Conservation (phyloP, 1,140 invertebrate genomes). For the Euschistus heros region DNA sequence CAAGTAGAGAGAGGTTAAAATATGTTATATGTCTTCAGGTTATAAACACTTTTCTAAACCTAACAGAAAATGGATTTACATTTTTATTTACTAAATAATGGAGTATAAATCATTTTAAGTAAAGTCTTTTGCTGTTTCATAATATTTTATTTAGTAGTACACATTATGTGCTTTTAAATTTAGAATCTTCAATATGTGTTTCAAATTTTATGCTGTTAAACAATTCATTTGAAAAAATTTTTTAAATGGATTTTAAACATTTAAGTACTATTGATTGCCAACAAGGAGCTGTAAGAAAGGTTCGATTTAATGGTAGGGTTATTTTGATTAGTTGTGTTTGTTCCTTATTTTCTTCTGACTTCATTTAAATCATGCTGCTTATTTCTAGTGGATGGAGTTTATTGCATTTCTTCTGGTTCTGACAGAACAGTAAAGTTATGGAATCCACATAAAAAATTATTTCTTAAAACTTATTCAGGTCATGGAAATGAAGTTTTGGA, state of each 20-base stretch:
- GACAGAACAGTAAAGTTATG: slow-evolving; percentile 94
- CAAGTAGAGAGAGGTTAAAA: too few species aligned
- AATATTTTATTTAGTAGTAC: too few species aligned
- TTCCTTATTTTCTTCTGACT: background rate
- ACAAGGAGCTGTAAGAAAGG: slow-evolving; percentile 81
- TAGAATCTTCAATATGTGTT: too few species aligned
- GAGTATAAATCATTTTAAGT: too few species aligned
- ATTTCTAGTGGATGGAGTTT: slow-evolving; percentile 74
- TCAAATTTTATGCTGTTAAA: too few species aligned
- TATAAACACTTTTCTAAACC: too few species aligned
- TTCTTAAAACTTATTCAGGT: slow-evolving; percentile 86
- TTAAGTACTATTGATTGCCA: slow-evolving; percentile 66
- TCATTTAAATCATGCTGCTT: background rate
- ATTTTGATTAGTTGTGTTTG: background rate
- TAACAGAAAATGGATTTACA: too few species aligned
- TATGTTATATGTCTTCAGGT: too few species aligned
- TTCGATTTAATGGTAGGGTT: slow-evolving; percentile 75
- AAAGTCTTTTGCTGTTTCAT: too few species aligned
- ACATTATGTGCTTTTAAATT: too few species aligned
- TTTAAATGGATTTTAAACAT: slow-evolving; percentile 32
- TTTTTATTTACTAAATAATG: too few species aligned
- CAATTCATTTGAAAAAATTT: background rate
- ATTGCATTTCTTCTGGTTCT: slow-evolving; percentile 87
- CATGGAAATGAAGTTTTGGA: slow-evolving; percentile 95
- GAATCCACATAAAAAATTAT: slow-evolving; percentile 72